Evolutionary conservation across 2,113 vertebrate species (phyloP).

Genomic region (Brachyistius frenatus): DNA sequence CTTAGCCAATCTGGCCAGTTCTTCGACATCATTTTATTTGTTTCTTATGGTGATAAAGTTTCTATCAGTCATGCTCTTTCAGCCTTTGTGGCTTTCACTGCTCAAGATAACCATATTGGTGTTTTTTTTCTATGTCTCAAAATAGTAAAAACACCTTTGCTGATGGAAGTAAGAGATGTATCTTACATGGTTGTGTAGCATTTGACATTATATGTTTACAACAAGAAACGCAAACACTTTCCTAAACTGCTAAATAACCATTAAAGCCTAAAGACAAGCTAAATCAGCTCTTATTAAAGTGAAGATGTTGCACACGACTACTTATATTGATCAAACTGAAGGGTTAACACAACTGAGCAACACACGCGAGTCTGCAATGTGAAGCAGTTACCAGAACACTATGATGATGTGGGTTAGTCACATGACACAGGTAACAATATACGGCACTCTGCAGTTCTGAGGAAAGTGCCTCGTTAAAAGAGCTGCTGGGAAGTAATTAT

Average conservation of each 20-base stretch:
- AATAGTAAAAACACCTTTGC: background rate
- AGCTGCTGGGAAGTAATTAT: background rate
- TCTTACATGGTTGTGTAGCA: no score
- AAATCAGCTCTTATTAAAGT: no score
- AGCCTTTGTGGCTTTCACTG: no score
- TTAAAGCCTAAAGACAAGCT: no score
- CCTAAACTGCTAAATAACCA: background rate
- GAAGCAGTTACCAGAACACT: background rate
- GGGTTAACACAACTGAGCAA: background rate
- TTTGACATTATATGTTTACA: background rate
- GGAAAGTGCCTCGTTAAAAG: background rate
- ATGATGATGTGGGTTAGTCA: constrained; percentile 49
- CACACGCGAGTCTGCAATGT: background rate
- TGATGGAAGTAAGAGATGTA: background rate
- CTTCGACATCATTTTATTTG: background rate
- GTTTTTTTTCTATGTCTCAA: background rate
- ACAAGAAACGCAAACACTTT: background rate
- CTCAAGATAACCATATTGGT: background rate
- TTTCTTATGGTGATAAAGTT: background rate
- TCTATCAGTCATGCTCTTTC: no score
- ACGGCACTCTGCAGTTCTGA: background rate
- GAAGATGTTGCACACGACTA: no score
- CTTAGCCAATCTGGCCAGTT: background rate
- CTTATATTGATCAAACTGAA: background rate
- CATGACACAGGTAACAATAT: constrained; percentile 3